Conservation (phyloP, 1,140 invertebrate genomes). For the Planococcus citri region DNA sequence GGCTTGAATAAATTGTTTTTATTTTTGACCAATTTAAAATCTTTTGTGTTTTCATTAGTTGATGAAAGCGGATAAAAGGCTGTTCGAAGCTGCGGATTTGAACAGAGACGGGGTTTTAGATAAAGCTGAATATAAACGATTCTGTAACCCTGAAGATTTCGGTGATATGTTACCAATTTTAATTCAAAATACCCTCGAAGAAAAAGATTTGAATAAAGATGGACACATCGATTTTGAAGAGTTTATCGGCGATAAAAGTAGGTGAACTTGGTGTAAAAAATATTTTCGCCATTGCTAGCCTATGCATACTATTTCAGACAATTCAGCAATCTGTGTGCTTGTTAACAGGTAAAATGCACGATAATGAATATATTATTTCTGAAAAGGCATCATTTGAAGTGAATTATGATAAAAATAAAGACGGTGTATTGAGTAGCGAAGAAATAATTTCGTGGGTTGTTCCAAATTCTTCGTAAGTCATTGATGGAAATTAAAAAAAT, state of each 20-base stretch:
- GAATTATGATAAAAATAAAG: constrained; percentile 71
- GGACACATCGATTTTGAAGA: constrained; percentile 70
- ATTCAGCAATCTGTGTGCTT: constrained; percentile 13
- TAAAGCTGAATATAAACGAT: constrained; percentile 70
- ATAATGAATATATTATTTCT: constrained; percentile 64
- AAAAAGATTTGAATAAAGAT: constrained; percentile 77
- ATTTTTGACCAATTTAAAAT: neutral
- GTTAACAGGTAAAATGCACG: constrained; percentile 43
- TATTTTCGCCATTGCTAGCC: too few species aligned
- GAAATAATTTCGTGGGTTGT: constrained; percentile 85
- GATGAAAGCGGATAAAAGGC: constrained; percentile 65
- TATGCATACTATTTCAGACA: neutral
- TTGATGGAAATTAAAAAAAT: neutral
- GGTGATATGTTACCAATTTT: constrained; percentile 74
- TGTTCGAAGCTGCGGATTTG: constrained; percentile 75
- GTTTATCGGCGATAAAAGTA: constrained; percentile 61
- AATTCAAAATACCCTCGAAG: constrained; percentile 65
- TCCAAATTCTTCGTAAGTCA: constrained; percentile 73
- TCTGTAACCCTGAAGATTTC: constrained; percentile 89
- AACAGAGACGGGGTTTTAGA: constrained; percentile 70
- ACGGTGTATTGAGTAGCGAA: constrained; percentile 61
- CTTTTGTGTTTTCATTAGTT: constrained; percentile 32
- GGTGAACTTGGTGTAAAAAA: neutral
- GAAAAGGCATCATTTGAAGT: constrained; percentile 86
- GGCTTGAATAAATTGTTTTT: neutral